These are phyloP conservation scores for Menura novaehollandiae DNA, from an alignment of 2,113 vertebrate species.

Conservation along the genomic window DNA sequence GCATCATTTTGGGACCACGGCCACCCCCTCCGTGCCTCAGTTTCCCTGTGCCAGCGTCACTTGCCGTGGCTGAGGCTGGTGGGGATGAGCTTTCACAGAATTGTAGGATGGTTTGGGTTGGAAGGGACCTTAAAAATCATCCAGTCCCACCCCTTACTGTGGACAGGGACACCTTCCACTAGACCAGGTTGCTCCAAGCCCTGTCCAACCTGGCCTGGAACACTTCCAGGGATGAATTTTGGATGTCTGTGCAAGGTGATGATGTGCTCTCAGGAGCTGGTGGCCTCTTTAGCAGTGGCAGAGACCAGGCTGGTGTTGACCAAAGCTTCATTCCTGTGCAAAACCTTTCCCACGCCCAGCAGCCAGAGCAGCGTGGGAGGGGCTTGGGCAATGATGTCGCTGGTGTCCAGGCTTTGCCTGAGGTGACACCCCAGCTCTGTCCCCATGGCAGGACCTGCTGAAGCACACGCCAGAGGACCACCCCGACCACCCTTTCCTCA, in stretches of 20 bases:
- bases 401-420: fast-evolving
- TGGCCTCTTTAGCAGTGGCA: background rate
- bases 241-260: fast-evolving
- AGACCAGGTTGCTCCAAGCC: background rate
- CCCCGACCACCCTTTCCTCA: constrained; percentile 85
- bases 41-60: background rate
- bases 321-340: background rate
- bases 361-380: fast-evolving
- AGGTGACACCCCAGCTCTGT: fast-evolving
- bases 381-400: fast-evolving
- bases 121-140: background rate
- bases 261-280: background rate
- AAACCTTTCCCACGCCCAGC: background rate
- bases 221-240: background rate
- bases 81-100: background rate
- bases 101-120: background rate
- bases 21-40: background rate
- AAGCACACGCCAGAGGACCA: constrained; percentile 96
- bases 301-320: background rate
- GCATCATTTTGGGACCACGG: background rate
- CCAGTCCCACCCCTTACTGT: background rate
- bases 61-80: background rate
- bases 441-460: constrained; percentile 82
- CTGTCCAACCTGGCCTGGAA: background rate
- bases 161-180: background rate